Conservation (phyloP, 2,797 vertebrate species). For the Peromyscus nudipes region DNA sequence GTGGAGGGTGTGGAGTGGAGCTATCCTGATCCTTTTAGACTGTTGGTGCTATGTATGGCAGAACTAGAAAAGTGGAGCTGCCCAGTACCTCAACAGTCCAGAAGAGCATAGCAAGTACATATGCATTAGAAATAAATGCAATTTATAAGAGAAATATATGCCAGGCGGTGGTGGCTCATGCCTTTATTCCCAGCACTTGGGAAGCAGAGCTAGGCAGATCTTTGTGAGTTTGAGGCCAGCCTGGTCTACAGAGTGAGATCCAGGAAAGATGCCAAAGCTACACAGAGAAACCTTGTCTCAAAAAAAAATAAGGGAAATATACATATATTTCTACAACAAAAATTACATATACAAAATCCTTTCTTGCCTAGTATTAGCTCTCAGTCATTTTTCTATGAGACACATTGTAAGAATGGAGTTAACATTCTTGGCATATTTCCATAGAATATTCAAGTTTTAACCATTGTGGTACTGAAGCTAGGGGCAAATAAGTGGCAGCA, state of each 20-base stretch:
- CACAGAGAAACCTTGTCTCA: no score
- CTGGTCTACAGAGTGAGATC: no score
- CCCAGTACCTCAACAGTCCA: background rate
- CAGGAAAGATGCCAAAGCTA: no score
- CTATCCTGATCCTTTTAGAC: background rate
- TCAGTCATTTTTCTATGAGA: background rate
- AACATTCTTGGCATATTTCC: background rate
- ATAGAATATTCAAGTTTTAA: background rate
- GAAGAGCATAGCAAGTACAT: background rate
- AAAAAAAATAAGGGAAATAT: background rate
- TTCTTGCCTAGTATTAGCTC: background rate
- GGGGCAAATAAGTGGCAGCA: background rate
- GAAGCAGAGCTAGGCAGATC: no score
- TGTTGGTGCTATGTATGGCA: background rate
- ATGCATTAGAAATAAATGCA: conserved; percentile 18
- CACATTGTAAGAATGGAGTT: background rate
- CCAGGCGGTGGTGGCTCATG: no score
- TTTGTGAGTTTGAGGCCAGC: no score
- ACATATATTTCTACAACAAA: background rate
- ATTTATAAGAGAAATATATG: background rate
- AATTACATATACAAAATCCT: background rate
- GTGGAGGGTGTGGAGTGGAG: background rate
- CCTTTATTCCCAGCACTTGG: no score
- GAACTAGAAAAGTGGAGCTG: background rate
- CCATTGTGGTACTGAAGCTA: background rate